Evolutionary conservation across 2,888 invertebrate species (phyloP).

Genomic region (Phymatocera aterrima): DNA sequence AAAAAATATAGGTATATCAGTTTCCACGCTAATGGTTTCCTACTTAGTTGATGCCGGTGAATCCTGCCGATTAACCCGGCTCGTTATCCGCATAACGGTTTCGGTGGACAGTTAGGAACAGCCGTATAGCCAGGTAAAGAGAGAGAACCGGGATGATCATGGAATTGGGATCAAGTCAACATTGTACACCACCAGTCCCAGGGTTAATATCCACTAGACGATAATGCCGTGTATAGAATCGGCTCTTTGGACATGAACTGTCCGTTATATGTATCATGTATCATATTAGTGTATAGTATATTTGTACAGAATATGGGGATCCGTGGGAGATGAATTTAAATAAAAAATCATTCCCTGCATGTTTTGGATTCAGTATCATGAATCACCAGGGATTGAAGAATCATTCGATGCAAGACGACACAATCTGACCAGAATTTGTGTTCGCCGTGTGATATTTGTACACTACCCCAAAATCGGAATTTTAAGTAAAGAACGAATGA

Average conservation of each 20-base stretch:
- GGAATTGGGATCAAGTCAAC: slow-evolving; percentile 23
- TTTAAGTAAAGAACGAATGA: no score
- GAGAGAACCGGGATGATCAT: background rate
- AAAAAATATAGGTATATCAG: background rate
- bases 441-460: no score
- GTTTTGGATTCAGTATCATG: background rate
- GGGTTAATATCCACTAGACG: background rate
- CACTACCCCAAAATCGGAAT: no score
- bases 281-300: no score
- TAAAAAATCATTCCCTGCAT: no score
- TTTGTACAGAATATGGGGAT: no score
- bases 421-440: no score
- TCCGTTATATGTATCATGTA: background rate
- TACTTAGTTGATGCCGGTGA: background rate
- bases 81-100: background rate
- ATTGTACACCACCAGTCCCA: background rate
- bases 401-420: no score
- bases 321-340: no score
- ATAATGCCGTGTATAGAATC: slow-evolving; percentile 3
- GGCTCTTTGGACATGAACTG: background rate
- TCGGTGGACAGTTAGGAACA: background rate
- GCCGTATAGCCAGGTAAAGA: background rate
- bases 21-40: background rate
- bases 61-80: background rate
- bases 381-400: no score